Evolutionary conservation across 2,797 vertebrate species (phyloP), one percentile per base, ranked within the genome.

Genomic region (Hippocampus kuda): DNA sequence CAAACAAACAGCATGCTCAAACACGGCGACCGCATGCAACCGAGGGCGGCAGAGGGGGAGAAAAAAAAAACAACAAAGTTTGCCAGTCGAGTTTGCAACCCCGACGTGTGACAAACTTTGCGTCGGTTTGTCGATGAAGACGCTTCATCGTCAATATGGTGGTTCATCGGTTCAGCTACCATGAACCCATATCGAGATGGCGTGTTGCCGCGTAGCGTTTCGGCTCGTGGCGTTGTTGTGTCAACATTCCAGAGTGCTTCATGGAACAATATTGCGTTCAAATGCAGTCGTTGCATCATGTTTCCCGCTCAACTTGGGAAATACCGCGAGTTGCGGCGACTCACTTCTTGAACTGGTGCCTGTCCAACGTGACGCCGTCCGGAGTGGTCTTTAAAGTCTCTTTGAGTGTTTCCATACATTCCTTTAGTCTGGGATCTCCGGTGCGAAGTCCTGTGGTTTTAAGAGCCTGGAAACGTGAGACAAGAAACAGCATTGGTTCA

Each of bases 271-370:
- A 59, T 27, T 27, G 26, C 15, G 13, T 34, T 60, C 6, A 20
- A 60, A 16, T 60, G 27, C 11, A 44, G 24, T 5, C 8, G 3
- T 4, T 12, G 8, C 11, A 27, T 64, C 2, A 8, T 1, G 11
- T 64, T 64, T 65, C 15, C n/a, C 22, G 48, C n/a, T 48, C n/a
- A 64, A 64, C 61, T n/a, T 24, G 20, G 7, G 9, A 59, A 61
- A 24, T n/a, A 24, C 1, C 4, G 27, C 18, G 11, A 68, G 20
- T 1, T 0, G 16, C 5, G 38, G 6, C 51, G 53, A 44, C 86
- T 93, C 91, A 98, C 97, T 95, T 98, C 89, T 98, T 98, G 84
- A 99, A 99, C 41, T 94, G 92, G 77, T 97, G 94, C 84, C 93
- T 92, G 91, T 99, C 96, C 80, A 99, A 91, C 81, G 94, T 97